phyloP scores from a whole-genome alignment of 2,888 invertebrate genomes.

The Teinopalpus imperialis region DNA sequence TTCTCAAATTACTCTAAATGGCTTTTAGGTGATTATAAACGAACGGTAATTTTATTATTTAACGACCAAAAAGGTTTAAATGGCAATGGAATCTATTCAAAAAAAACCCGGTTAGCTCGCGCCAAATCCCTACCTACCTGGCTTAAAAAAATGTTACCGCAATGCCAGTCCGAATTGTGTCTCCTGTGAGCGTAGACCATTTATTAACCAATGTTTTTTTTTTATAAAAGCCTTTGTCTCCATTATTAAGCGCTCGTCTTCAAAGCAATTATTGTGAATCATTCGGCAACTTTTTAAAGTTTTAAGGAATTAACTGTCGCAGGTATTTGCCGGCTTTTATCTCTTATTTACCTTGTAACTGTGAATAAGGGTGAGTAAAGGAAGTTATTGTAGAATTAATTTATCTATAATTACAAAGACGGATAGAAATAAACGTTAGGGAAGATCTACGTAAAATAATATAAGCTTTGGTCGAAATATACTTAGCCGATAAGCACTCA shows the following conservation, averaged over 20 bases:
- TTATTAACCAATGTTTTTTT: conserved; percentile 54
- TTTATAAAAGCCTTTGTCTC: conserved; percentile 48
- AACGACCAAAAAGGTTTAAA: conserved; percentile 31
- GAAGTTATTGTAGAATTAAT: too few relatives aligned
- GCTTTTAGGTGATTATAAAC: conserved; percentile 38
- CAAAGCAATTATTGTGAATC: conserved; percentile 38
- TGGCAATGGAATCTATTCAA: conserved; percentile 21
- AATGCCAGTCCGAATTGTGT: conserved; percentile 49
- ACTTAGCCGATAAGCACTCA: too few relatives aligned
- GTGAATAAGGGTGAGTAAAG: too few relatives aligned
- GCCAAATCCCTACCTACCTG: conserved; percentile 52
- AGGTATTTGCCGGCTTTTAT: too few relatives aligned
- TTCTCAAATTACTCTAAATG: conserved; percentile 15
- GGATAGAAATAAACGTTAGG: too few relatives aligned
- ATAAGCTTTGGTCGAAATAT: too few relatives aligned
- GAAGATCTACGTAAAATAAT: too few relatives aligned
- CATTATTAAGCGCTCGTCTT: conserved; percentile 33
- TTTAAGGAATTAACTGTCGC: too few relatives aligned
- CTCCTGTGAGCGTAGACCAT: conserved; percentile 57
- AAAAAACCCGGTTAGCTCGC: conserved; percentile 37
- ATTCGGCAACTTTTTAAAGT: conserved; percentile 22
- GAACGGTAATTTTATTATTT: conserved; percentile 42
- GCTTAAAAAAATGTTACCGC: conserved; percentile 48
- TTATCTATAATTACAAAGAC: too few relatives aligned
- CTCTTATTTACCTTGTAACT: too few relatives aligned